Conservation (phyloP, 2,888 invertebrate species). For the Yponomeuta evonymella region DNA sequence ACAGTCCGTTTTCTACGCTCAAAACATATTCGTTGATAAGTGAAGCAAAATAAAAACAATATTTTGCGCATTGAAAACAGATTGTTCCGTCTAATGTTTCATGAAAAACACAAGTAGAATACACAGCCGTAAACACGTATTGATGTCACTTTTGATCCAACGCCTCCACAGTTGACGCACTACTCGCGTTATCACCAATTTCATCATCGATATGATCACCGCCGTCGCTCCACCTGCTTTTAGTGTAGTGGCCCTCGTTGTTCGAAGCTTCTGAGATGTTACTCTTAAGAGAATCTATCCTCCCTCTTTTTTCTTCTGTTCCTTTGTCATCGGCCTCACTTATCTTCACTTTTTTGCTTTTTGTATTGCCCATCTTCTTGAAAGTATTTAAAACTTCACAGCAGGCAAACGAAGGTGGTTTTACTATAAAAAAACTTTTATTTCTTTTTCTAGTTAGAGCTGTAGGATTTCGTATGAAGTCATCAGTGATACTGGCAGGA, state of each 20-base stretch:
- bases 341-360: slow-evolving; percentile 64
- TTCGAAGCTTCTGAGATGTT: slow-evolving; percentile 38
- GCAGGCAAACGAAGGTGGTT: too few relatives aligned
- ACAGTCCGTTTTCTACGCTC: too few relatives aligned
- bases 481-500: not conserved
- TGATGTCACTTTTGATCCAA: slow-evolving; percentile 59
- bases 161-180: slow-evolving; percentile 67
- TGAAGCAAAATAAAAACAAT: too few relatives aligned
- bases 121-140: not conserved
- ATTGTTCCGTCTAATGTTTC: too few relatives aligned
- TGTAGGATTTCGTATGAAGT: not conserved
- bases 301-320: slow-evolving; percentile 33
- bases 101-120: too few relatives aligned
- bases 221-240: not conserved
- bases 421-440: too few relatives aligned
- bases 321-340: slow-evolving; percentile 34
- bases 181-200: slow-evolving; percentile 54
- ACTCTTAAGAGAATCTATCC: slow-evolving; percentile 53
- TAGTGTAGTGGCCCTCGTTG: not conserved
- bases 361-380: slow-evolving; percentile 59
- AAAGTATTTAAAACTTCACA: not conserved
- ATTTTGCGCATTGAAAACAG: too few relatives aligned
- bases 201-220: slow-evolving; percentile 2
- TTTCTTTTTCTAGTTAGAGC: not conserved
- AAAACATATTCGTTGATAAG: too few relatives aligned